These are phyloP conservation scores for Drosophila anceps DNA, from an alignment of 2,888 invertebrate genomes.

Conservation along the genomic window DNA sequence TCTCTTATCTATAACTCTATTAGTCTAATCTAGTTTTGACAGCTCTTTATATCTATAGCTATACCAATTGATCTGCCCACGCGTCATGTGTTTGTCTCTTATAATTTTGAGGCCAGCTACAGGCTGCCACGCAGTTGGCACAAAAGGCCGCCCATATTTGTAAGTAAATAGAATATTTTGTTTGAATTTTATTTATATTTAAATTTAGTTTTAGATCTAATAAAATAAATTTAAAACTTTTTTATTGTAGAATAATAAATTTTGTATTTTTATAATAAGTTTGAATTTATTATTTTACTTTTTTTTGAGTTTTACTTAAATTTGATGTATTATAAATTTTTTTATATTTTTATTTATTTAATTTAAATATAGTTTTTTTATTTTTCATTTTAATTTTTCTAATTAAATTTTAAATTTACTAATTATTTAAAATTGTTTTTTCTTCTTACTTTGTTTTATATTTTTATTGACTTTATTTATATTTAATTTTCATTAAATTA, in stretches of 20 bases:
- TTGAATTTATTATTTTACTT: not conserved
- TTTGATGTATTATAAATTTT: too few relatives aligned
- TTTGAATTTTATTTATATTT: not conserved
- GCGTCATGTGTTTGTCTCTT: constrained; percentile 90
- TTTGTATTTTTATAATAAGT: not conserved
- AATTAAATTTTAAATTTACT: too few relatives aligned
- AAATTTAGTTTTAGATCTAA: not conserved
- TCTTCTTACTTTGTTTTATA: not conserved
- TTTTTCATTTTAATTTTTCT: not conserved
- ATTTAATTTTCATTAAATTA: too few relatives aligned
- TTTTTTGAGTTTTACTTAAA: too few relatives aligned
- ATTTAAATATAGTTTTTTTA: not conserved
- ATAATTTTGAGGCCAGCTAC: constrained; percentile 91
- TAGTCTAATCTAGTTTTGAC: constrained; percentile 27
- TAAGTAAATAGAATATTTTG: constrained; percentile 45
- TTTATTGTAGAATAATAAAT: too few relatives aligned
- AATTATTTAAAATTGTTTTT: not conserved
- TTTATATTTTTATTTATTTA: not conserved
- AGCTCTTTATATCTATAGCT: constrained; percentile 90
- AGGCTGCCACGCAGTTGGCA: constrained; percentile 86
- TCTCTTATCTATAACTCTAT: not conserved
- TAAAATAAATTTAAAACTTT: too few relatives aligned
- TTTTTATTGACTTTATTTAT: not conserved
- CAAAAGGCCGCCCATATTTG: constrained; percentile 62
- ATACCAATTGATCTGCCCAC: constrained; percentile 89